Percentiles rank a stretch among this genome's conserved stretches.
These are phyloP conservation scores for Mycteria americana DNA, from an alignment of 2,797 vertebrate species.

Conservation along the genomic window DNA sequence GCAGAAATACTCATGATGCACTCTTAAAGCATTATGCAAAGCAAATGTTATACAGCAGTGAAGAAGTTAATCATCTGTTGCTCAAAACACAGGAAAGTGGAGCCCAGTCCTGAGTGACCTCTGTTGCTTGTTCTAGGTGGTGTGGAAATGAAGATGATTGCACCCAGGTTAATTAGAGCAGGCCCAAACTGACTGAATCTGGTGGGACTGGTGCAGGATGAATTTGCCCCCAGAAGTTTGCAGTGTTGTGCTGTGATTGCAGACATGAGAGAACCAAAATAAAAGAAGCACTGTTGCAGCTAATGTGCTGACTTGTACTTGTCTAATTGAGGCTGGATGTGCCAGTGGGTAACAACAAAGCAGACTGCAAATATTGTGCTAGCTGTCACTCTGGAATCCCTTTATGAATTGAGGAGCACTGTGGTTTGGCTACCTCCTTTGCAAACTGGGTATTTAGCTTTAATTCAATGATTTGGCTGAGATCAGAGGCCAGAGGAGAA, in stretches of 20 bases:
- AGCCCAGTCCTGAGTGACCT: background rate
- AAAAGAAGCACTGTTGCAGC: conserved; percentile 32
- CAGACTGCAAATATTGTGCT: conserved; percentile 12
- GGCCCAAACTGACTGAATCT: background rate
- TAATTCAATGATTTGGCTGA: background rate
- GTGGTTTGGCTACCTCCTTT: background rate
- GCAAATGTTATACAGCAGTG: background rate
- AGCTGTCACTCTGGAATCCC: background rate
- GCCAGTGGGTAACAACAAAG: conserved; percentile 34
- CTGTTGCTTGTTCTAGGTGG: background rate
- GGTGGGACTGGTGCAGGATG: background rate
- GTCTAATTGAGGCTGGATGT: conserved; percentile 51
- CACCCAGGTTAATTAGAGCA: background rate
- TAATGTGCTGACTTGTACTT: conserved; percentile 47
- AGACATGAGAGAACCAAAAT: background rate
- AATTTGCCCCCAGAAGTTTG: background rate
- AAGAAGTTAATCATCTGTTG: background rate
- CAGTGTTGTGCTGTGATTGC: background rate
- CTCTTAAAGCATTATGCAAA: background rate
- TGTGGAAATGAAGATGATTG: background rate
- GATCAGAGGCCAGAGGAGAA: background rate
- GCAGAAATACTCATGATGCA: background rate
- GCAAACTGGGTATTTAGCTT: background rate
- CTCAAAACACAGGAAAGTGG: background rate
- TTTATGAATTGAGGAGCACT: background rate